Percentiles rank a stretch among this genome's conserved stretches.
Evolutionary conservation across 2,113 vertebrate species (phyloP).

Genomic region (Strigops habroptila): DNA sequence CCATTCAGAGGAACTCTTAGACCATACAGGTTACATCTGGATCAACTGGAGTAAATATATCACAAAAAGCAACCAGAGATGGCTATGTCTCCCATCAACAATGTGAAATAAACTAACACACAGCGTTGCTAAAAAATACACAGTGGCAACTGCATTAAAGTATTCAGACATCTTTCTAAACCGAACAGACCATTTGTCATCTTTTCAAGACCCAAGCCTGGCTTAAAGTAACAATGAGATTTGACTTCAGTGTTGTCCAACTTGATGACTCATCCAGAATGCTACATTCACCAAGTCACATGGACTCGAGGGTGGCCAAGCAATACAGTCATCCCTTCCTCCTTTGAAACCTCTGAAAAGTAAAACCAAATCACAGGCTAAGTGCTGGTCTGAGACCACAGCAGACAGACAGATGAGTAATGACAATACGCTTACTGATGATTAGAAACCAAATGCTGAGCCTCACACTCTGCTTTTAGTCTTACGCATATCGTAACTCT

Average conservation of each 20-base stretch:
- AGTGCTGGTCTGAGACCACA: background rate
- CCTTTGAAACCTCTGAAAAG: conserved; percentile 9
- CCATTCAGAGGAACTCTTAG: background rate
- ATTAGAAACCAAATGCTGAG: conserved; percentile 14
- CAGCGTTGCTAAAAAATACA: background rate
- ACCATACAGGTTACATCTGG: background rate
- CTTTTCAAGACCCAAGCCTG: background rate
- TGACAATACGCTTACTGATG: background rate
- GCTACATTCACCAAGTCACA: conserved; percentile 1
- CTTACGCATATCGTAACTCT: background rate
- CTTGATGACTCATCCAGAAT: conserved; percentile 24
- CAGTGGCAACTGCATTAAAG: background rate
- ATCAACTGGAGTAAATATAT: background rate
- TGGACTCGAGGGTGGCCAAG: background rate
- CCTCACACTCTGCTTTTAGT: background rate
- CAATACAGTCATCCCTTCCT: conserved; percentile 21
- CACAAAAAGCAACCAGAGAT: background rate
- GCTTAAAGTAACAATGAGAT: background rate
- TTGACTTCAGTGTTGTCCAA: background rate
- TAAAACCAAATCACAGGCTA: background rate
- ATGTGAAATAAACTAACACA: background rate
- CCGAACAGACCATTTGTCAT: background rate
- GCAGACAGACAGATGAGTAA: conserved; percentile 26
- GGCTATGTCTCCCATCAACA: background rate
- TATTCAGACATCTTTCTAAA: background rate